phyloP scores from a whole-genome alignment of 2,797 vertebrate species.

The Pelobates cultripes region DNA sequence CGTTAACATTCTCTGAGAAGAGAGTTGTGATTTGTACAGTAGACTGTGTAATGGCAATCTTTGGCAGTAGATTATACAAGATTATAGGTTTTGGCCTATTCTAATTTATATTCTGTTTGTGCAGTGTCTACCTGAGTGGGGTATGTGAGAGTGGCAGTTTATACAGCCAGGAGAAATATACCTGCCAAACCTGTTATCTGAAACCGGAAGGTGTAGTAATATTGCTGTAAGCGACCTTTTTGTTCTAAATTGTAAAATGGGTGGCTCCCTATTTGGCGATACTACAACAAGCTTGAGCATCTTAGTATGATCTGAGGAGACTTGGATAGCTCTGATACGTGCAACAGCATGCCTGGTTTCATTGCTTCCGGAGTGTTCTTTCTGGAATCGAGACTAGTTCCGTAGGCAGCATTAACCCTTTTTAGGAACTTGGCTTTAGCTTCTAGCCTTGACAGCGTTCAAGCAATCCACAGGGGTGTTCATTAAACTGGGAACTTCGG shows the following conservation, averaged over 20 bases:
- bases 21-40: too few relatives aligned
- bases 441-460: too few relatives aligned
- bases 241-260: background rate
- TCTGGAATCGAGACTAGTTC: background rate
- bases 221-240: background rate
- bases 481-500: too few relatives aligned
- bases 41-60: too few relatives aligned
- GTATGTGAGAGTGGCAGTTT: background rate
- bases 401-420: background rate
- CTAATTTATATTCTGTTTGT: too few relatives aligned
- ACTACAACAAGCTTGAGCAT: background rate
- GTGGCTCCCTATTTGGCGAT: background rate
- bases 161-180: background rate
- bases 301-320: background rate
- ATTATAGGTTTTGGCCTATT: too few relatives aligned
- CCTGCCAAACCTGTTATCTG: conserved; percentile 24
- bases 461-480: too few relatives aligned
- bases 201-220: conserved; percentile 6
- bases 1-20: too few relatives aligned
- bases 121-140: background rate
- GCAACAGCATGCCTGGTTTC: background rate
- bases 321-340: background rate
- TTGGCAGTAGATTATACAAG: too few relatives aligned
- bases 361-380: background rate
- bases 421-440: background rate